Conservation (phyloP, 2,888 invertebrate genomes). For the Sphaerophoria taeniata region DNA sequence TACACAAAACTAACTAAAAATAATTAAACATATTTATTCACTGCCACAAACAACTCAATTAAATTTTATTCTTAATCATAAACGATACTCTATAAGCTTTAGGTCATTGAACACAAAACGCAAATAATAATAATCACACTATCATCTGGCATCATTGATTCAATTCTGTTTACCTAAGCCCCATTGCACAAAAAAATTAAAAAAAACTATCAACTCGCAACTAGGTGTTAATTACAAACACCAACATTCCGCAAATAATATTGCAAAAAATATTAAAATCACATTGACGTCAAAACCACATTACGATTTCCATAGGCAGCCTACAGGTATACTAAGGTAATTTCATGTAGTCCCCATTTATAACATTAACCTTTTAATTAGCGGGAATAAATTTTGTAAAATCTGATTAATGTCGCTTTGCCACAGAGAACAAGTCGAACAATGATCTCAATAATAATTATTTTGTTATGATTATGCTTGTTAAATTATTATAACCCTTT, state of each 20-base stretch:
- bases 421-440: constrained; percentile 61
- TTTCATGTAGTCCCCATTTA: constrained; percentile 33
- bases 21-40: constrained; percentile 34
- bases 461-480: constrained; percentile 54
- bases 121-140: neutral
- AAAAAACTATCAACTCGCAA: constrained; percentile 22
- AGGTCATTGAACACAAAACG: constrained; percentile 23
- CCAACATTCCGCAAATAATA: constrained; percentile 4
- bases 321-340: too few species aligned
- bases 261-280: constrained; percentile 7
- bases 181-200: neutral
- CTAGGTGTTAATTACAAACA: constrained; percentile 66
- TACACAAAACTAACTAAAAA: constrained; percentile 21
- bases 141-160: neutral
- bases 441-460: constrained; percentile 53
- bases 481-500: constrained; percentile 30
- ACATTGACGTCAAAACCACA: neutral
- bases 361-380: constrained; percentile 73
- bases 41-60: constrained; percentile 53
- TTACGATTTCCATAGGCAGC: neutral
- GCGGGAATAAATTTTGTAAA: constrained; percentile 59
- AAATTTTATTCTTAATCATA: constrained; percentile 31
- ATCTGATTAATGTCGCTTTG: constrained; percentile 68
- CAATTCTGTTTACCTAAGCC: constrained; percentile 13
- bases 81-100: constrained; percentile 19